A percentile compares a stretch with the other conserved stretches of the same genome.
Evolutionary conservation across 2,888 invertebrate genomes (phyloP).

Genomic region (Pollenia amentaria): DNA sequence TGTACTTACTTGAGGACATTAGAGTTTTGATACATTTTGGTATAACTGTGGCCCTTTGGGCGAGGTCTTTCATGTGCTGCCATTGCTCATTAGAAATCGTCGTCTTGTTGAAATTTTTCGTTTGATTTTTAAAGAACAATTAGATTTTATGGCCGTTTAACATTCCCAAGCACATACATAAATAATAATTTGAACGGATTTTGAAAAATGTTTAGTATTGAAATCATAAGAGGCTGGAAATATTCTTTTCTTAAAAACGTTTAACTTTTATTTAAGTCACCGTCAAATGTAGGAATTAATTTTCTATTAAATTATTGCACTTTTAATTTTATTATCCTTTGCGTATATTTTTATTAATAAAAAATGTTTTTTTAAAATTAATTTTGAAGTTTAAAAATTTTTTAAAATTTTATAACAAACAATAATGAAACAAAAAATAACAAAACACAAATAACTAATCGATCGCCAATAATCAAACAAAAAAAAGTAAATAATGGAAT

Average conservation of each 20-base stretch:
- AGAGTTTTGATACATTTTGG: conserved; percentile 1
- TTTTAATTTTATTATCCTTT: conserved; percentile 41
- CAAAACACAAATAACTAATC: conserved; percentile 34
- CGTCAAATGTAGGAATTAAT: conserved; percentile 14
- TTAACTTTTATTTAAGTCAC: conserved; percentile 11
- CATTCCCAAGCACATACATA: too few species aligned
- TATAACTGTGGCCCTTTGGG: conserved; percentile 1
- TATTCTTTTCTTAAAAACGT: conserved; percentile 7
- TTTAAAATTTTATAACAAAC: conserved; percentile 32
- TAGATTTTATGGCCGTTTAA: neutral
- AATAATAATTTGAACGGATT: conserved; percentile 25
- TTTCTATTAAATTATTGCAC: conserved; percentile 57
- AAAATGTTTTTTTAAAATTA: conserved; percentile 8
- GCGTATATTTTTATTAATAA: conserved; percentile 16
- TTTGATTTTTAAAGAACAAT: conserved; percentile 7
- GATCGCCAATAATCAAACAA: conserved; percentile 40
- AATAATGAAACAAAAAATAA: conserved; percentile 33
- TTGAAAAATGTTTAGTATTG: neutral
- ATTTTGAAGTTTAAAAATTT: conserved; percentile 48
- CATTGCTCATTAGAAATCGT: conserved; percentile 43
- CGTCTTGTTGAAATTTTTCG: conserved; percentile 47
- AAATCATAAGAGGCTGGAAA: conserved; percentile 12
- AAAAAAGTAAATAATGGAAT: conserved; percentile 13
- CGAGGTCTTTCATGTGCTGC: conserved; percentile 55
- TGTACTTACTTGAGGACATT: conserved; percentile 61